Conservation (phyloP, 2,797 vertebrate species). For the Sebastes hubbsi region DNA sequence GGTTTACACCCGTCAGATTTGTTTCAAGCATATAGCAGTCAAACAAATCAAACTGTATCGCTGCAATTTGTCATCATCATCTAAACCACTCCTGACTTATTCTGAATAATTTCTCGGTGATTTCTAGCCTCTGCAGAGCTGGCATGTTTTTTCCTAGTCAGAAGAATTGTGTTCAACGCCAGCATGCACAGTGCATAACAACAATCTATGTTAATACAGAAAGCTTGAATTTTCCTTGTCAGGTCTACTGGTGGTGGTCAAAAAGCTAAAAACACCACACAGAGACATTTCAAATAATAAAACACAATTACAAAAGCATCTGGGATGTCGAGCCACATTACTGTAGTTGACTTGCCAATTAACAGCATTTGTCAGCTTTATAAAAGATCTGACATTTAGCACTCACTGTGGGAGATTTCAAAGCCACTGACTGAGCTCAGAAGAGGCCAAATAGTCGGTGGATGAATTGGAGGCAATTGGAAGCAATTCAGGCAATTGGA, state of each 20-base stretch:
- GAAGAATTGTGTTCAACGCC: neutral
- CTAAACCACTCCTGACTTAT: neutral
- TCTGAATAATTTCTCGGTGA: neutral
- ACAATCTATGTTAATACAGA: neutral
- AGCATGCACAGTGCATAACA: neutral
- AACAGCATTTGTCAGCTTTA: conserved; percentile 34
- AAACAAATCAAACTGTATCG: neutral
- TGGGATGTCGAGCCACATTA: conserved; percentile 10
- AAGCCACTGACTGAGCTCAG: conserved; percentile 21
- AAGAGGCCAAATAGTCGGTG: conserved; percentile 28
- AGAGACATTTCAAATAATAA: conserved; percentile 8
- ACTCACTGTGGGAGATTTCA: conserved; percentile 25
- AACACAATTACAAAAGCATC: conserved; percentile 26
- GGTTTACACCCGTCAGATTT: neutral
- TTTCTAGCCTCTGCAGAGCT: neutral
- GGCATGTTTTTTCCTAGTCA: neutral
- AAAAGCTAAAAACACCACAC: neutral
- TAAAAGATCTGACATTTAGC: conserved; percentile 40
- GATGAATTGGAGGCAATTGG: conserved; percentile 48
- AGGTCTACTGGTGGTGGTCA: neutral
- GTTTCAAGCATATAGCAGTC: neutral
- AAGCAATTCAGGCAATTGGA: conserved; percentile 52
- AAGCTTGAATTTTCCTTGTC: neutral
- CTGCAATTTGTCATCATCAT: conserved; percentile 7
- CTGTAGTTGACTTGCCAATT: conserved; percentile 37